Percentiles rank a stretch among this genome's conserved stretches.
phyloP scores from a whole-genome alignment of 2,113 vertebrate species.

The Festucalex cinctus region DNA sequence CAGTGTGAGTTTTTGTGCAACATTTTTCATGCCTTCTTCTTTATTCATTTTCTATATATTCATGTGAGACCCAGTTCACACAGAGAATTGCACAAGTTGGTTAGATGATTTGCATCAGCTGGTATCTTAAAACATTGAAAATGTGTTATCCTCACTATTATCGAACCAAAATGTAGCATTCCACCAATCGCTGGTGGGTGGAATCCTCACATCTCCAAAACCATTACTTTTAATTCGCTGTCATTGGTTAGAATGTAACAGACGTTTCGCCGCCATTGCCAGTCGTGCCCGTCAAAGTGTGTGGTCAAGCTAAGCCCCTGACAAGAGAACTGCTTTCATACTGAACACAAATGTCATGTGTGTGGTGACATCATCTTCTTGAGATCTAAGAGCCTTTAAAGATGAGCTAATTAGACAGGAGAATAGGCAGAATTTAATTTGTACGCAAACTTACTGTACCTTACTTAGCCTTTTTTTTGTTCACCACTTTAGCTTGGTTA shows the following conservation, averaged over 20 bases:
- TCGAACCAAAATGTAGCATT: not conserved
- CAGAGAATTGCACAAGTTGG: constrained; percentile 4
- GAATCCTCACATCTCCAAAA: not conserved
- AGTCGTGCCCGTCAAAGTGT: not conserved
- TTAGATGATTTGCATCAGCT: not conserved
- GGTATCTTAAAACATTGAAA: not conserved
- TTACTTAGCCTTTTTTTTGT: no score
- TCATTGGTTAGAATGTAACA: not conserved
- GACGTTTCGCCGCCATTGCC: not conserved
- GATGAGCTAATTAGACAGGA: no score
- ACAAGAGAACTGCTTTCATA: not conserved
- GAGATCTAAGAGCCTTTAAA: no score
- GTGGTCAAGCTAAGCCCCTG: not conserved
- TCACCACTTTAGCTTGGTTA: not conserved
- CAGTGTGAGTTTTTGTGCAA: not conserved
- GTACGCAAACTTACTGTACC: no score
- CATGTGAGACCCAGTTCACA: constrained; percentile 10
- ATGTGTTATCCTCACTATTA: not conserved
- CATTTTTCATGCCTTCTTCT: not conserved
- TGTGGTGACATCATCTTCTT: no score
- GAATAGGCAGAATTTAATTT: no score
- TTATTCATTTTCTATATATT: not conserved
- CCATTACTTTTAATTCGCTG: not conserved
- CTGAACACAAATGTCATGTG: no score
- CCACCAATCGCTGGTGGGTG: not conserved